Conservation (phyloP, 2,888 invertebrate species). For the Philopedon plagiatum region DNA sequence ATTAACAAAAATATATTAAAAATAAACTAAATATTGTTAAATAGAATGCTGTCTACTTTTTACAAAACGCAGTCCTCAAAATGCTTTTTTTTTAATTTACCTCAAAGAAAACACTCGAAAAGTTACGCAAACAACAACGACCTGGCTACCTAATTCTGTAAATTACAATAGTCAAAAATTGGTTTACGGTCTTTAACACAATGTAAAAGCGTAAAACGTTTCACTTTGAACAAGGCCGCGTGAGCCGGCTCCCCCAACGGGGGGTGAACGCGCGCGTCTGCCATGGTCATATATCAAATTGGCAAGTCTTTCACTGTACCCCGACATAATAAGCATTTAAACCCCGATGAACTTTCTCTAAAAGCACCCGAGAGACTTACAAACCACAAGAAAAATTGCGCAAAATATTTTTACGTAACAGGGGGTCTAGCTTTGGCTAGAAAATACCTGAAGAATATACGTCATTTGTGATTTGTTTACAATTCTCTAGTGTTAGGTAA, state of each 20-base stretch:
- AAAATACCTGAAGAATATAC: no score
- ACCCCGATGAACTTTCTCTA: slow-evolving; percentile 49
- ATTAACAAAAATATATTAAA: no score
- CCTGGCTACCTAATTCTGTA: slow-evolving; percentile 3
- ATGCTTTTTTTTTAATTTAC: no score
- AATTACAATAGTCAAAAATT: slow-evolving; percentile 35
- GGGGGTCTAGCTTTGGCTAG: slow-evolving; percentile 19
- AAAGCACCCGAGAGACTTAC: slow-evolving; percentile 43
- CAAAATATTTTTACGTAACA: slow-evolving; percentile 30
- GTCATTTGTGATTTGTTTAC: no score
- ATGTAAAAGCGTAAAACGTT: slow-evolving; percentile 46
- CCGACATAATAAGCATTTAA: slow-evolving; percentile 51
- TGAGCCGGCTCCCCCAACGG: slow-evolving; percentile 31
- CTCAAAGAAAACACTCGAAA: not conserved
- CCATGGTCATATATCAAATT: slow-evolving; percentile 51
- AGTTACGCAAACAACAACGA: not conserved
- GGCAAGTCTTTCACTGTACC: slow-evolving; percentile 47
- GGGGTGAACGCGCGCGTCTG: slow-evolving; percentile 43
- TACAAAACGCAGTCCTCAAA: no score
- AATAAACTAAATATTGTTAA: no score
- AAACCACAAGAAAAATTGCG: slow-evolving; percentile 49
- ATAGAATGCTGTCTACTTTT: no score
- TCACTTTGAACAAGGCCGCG: slow-evolving; percentile 45
- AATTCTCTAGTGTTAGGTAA: no score
- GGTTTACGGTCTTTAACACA: slow-evolving; percentile 37